These are phyloP conservation scores for Cyrtodaria siliqua DNA, from an alignment of 2,888 invertebrate genomes.

Conservation along the genomic window DNA sequence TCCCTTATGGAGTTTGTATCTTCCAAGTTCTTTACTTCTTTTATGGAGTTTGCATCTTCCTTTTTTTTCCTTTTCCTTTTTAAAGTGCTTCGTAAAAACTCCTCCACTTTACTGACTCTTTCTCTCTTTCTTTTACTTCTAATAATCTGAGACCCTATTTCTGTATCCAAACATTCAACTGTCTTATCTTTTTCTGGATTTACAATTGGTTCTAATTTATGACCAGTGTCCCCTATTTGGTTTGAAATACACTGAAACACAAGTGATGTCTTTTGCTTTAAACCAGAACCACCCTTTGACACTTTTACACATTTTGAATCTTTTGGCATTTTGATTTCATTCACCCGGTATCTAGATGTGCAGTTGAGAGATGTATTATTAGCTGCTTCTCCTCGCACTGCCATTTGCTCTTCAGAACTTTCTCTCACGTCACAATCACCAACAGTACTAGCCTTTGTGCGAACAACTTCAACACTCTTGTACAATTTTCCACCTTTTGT, in stretches of 20 bases:
- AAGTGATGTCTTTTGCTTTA: not conserved
- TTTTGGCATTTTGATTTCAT: conserved; percentile 22
- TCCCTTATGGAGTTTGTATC: conserved; percentile 1
- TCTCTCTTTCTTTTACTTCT: conserved; percentile 48
- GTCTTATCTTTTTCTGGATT: not conserved
- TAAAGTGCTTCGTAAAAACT: conserved; percentile 50
- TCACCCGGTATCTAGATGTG: conserved; percentile 44
- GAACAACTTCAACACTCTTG: no score
- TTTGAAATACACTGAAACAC: conserved; percentile 30
- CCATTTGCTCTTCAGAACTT: no score
- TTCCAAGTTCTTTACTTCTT: no score
- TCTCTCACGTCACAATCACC: conserved; percentile 1
- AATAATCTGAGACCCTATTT: conserved; percentile 7
- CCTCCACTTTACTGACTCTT: conserved; percentile 53
- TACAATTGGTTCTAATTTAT: not conserved
- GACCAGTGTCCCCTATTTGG: not conserved
- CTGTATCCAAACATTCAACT: not conserved
- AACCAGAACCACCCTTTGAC: not conserved
- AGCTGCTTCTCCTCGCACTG: not conserved
- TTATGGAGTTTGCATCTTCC: not conserved
- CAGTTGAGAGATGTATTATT: conserved; percentile 48
- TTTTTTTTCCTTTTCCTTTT: conserved; percentile 43
- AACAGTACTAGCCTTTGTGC: no score
- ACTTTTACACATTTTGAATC: not conserved
- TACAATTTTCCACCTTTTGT: no score